Percentiles rank a stretch among this genome's conserved stretches.
These are phyloP conservation scores for Brenthis daphne DNA, from an alignment of 2,888 invertebrate genomes.

Conservation along the genomic window DNA sequence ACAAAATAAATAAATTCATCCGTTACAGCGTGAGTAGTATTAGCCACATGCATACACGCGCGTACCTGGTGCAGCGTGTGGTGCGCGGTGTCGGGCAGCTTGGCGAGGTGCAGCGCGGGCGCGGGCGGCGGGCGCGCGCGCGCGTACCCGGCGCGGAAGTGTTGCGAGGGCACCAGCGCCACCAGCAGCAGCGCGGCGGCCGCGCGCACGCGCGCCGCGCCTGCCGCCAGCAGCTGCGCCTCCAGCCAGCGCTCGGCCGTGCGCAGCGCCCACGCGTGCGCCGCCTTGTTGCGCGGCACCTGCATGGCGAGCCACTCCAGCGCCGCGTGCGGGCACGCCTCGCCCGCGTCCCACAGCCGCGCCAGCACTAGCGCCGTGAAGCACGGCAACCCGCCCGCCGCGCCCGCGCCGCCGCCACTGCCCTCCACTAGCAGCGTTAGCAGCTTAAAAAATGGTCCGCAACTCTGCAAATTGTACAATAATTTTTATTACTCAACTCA, in stretches of 20 bases:
- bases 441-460: conserved; percentile 95
- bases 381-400: conserved; percentile 91
- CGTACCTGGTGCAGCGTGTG: conserved; percentile 79
- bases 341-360: conserved; percentile 94
- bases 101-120: conserved; percentile 66
- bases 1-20: too few species aligned
- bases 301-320: conserved; percentile 95
- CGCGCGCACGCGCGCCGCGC: conserved; percentile 91
- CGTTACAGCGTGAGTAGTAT: too few species aligned
- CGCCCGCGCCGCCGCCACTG: conserved; percentile 86
- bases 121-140: conserved; percentile 80
- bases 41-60: neutral
- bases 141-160: conserved; percentile 94
- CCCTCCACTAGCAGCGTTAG: conserved; percentile 93
- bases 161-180: conserved; percentile 94
- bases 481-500: neutral
- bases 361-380: conserved; percentile 94
- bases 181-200: conserved; percentile 95
- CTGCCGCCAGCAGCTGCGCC: conserved; percentile 91
- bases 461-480: conserved; percentile 78
- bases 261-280: conserved; percentile 95
- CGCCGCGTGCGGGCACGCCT: conserved; percentile 95
- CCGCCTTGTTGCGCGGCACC: conserved; percentile 93
- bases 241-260: conserved; percentile 97
- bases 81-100: conserved; percentile 77